phyloP scores from a whole-genome alignment of 2,888 invertebrate genomes.

The Parthenolecanium corni region DNA sequence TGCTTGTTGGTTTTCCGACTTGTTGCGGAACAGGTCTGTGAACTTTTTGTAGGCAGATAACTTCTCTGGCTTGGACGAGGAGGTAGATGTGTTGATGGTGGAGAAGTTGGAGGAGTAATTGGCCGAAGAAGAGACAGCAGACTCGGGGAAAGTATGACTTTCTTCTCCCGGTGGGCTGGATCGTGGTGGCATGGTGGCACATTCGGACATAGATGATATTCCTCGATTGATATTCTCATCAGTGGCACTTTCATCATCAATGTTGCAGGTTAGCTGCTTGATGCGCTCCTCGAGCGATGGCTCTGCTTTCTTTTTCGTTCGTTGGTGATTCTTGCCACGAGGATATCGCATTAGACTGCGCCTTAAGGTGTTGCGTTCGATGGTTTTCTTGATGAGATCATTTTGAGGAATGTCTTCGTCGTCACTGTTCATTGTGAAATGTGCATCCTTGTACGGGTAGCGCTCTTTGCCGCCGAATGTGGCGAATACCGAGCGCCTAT shows the following conservation, averaged over 20 bases:
- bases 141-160: not conserved
- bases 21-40: slow-evolving; percentile 47
- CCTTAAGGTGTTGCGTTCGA: slow-evolving; percentile 69
- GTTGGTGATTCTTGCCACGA: slow-evolving; percentile 31
- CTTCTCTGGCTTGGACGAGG: slow-evolving; percentile 38
- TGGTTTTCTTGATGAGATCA: slow-evolving; percentile 53
- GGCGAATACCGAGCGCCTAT: slow-evolving; percentile 43
- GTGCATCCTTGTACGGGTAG: slow-evolving; percentile 29
- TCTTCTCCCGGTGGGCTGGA: slow-evolving; percentile 56
- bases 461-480: slow-evolving; percentile 38
- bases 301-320: slow-evolving; percentile 39
- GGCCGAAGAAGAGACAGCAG: not conserved
- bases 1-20: slow-evolving; percentile 31
- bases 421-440: slow-evolving; percentile 26
- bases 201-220: slow-evolving; percentile 30
- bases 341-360: slow-evolving; percentile 61
- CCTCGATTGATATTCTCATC: slow-evolving; percentile 33
- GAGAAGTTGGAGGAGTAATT: slow-evolving; percentile 1
- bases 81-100: too few relatives aligned
- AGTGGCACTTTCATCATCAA: slow-evolving; percentile 40
- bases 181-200: not conserved
- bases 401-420: slow-evolving; percentile 35
- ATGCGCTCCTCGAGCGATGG: slow-evolving; percentile 76
- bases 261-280: slow-evolving; percentile 72
- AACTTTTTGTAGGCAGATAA: slow-evolving; percentile 54